Evolutionary conservation across 2,797 vertebrate species (phyloP), one percentile per base, ranked within the genome.

Genomic region (Sebastes minor): DNA sequence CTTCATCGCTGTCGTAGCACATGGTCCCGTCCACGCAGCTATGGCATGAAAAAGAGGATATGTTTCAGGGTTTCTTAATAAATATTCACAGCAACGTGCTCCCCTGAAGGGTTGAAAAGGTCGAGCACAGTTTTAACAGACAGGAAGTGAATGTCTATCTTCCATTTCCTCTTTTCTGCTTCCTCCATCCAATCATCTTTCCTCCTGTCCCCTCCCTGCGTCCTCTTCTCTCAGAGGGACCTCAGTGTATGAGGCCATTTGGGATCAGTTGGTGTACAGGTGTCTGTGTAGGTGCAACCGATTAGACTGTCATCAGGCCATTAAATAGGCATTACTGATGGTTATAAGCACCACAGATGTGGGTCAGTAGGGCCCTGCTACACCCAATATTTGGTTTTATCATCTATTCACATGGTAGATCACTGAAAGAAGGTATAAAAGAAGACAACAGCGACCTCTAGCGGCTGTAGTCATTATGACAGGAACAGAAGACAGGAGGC

Each of bases 1-100:
- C 96, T 23, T 99, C 98, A 0, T 99, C 97, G 0, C 97, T 98
- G 94, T 99, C 98, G 0, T 99, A 99, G 94, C 97, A 97, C 79
- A 90, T 83, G 53, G 92, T 94, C 85, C 95, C 97, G 83, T 99
- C 97, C 73, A 97, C 94, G 55, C 97, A 96, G 93, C 98, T 99
- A 82, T 0, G 20, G 72, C 32, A 70, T 5, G 42, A 60, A 56
- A 67, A 57, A 62, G 6, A 78, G 8, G 38, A 53, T 3, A 80
- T 0, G 52, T 66, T 57, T 80, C 9, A 68, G 23, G 6, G 8
- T 62, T 66, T 11, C 42, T 38, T 30, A 0, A 60, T 18, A 71
- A 57, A 63, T 42, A 60, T 64, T 82, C n/a, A 74, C 14, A 60
- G 30, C 23, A 80, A 30, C 16, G 25, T 23, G 28, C 23, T 32